A percentile compares a stretch with the other conserved stretches of the same genome.
Conservation (phyloP, 2,797 vertebrate genomes). For the Eupleurogrammus muticus region DNA sequence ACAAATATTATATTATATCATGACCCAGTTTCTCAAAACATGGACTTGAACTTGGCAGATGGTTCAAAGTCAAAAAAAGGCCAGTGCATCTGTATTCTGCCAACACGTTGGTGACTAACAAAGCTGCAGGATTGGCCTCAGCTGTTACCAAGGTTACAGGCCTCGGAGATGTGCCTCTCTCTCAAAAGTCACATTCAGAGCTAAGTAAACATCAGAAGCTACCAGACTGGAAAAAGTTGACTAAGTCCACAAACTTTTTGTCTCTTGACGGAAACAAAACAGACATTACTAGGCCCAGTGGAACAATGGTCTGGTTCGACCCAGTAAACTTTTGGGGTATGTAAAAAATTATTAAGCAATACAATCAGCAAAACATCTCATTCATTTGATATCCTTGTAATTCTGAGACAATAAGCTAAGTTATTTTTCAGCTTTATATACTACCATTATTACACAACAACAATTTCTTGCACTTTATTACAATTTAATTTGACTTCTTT, state of each 20-base stretch:
- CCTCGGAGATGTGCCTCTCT: conserved; percentile 61
- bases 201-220: conserved; percentile 83
- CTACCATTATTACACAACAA: background rate
- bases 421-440: background rate
- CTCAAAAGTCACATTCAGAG: conserved; percentile 83
- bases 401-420: background rate
- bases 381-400: conserved; percentile 6
- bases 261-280: conserved; percentile 72
- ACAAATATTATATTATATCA: conserved; percentile 3
- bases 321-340: no score
- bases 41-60: conserved; percentile 45
- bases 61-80: conserved; percentile 46
- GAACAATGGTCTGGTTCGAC: conserved; percentile 44
- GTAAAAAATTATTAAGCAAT: no score
- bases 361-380: conserved; percentile 10
- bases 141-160: conserved; percentile 73
- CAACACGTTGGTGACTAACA: conserved; percentile 55
- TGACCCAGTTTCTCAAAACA: conserved; percentile 14
- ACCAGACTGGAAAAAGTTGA: conserved; percentile 86
- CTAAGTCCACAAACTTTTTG: conserved; percentile 82
- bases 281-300: conserved; percentile 51
- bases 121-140: conserved; percentile 48
- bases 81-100: conserved; percentile 70
- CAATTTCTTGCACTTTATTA: background rate
- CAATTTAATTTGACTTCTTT: background rate